Conservation (phyloP, 2,113 vertebrate genomes). For the Nyctibius bracteatus region DNA sequence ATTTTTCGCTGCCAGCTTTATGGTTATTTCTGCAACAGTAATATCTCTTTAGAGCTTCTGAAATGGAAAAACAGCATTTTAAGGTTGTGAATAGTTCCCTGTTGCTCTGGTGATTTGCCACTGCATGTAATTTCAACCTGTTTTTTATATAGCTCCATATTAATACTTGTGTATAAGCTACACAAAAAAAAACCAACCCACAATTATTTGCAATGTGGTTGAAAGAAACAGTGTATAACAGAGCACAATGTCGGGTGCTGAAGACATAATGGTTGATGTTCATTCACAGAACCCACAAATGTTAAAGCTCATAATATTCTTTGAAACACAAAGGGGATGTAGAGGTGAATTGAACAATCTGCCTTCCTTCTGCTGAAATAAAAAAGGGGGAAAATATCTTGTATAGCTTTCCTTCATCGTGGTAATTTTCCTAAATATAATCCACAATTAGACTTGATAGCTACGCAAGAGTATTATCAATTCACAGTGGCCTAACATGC, state of each 20-base stretch:
- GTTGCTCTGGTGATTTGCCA: not conserved
- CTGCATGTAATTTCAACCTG: not conserved
- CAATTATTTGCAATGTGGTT: not conserved
- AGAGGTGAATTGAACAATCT: not conserved
- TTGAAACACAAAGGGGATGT: not conserved
- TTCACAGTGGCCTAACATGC: not conserved
- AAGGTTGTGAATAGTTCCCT: not conserved
- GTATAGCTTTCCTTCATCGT: not conserved
- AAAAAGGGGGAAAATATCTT: fast-evolving
- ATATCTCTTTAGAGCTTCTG: not conserved
- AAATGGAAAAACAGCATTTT: not conserved
- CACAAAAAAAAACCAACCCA: not conserved
- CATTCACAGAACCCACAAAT: not conserved
- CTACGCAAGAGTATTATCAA: not conserved
- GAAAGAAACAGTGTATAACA: not conserved
- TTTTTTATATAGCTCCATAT: not conserved
- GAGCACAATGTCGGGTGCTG: not conserved
- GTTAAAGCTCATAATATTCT: not conserved
- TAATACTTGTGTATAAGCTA: not conserved
- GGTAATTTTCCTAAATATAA: not conserved
- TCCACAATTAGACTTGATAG: not conserved
- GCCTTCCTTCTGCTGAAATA: not conserved
- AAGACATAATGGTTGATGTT: not conserved
- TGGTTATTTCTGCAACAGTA: not conserved
- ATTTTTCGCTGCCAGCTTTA: not conserved